Percentiles rank a stretch among this genome's conserved stretches.
phyloP scores from a whole-genome alignment of 2,113 vertebrate genomes.

The Ondatra zibethicus region DNA sequence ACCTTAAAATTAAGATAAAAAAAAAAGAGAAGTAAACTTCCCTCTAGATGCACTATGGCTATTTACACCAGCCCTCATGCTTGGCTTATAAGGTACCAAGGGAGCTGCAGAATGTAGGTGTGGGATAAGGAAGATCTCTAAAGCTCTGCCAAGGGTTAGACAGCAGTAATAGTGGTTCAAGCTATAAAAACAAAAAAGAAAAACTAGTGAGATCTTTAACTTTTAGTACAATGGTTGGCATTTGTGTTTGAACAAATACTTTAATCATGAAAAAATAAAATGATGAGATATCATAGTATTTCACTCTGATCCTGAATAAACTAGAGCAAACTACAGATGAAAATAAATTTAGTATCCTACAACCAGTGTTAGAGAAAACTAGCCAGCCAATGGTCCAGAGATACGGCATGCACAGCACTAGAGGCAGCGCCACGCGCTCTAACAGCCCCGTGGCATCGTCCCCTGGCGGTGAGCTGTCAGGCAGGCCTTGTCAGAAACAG shows the following conservation, averaged over 20 bases:
- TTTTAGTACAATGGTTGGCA: slow-evolving; percentile 46
- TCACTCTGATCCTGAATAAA: slow-evolving; percentile 64
- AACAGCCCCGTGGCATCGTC: slow-evolving; percentile 37
- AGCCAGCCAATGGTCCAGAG: slow-evolving; percentile 23
- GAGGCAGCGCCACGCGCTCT: slow-evolving; percentile 49
- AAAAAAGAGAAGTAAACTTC: slow-evolving; percentile 48
- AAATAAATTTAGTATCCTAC: slow-evolving; percentile 62
- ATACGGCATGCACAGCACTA: slow-evolving; percentile 41
- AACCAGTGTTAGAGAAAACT: slow-evolving; percentile 33
- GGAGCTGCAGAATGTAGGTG: slow-evolving; percentile 49
- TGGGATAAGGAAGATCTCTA: slow-evolving; percentile 27
- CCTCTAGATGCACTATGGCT: not conserved
- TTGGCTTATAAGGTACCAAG: slow-evolving; percentile 24
- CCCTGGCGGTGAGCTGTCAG: not conserved
- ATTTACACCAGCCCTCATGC: not conserved
- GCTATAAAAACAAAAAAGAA: slow-evolving; percentile 58
- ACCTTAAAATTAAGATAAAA: slow-evolving; percentile 49
- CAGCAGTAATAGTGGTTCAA: slow-evolving; percentile 57
- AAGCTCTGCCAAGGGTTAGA: slow-evolving; percentile 56
- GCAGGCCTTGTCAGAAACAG: slow-evolving; percentile 43
- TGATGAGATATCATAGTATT: slow-evolving; percentile 64
- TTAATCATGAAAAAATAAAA: slow-evolving; percentile 57
- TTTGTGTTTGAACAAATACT: slow-evolving; percentile 62
- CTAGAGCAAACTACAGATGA: slow-evolving; percentile 52
- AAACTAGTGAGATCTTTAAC: slow-evolving; percentile 61